Evolutionary conservation across 1,140 invertebrate genomes (phyloP), one percentile per base, ranked within the genome.

Genomic region (Saccostrea cuccullata): DNA sequence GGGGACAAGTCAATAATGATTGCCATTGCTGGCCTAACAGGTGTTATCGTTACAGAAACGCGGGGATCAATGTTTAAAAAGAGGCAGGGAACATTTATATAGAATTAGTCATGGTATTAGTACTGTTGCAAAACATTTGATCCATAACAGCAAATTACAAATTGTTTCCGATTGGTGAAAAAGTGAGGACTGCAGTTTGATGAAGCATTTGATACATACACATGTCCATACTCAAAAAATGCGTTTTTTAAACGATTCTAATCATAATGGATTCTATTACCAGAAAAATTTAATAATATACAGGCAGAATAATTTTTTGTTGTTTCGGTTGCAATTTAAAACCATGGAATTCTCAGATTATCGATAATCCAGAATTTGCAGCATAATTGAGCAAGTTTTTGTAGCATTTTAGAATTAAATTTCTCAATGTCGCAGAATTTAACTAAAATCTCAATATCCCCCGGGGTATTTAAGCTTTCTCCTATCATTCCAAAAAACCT

Each of bases 381-480:
- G 70, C 11, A 77, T 77, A 77, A 77, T 77, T 77, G 26, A 77
- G 26, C 26, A 64, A 20, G 15, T 64, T 64, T n/a, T n/a, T 64
- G 58, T 20, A 20, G 15, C n/a, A 77, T 36, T 15, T 30, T 11
- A 5, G 70, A 77, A 26, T 77, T 77, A 36, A 15, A 77, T 77
- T 77, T 77, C 70, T 30, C 70, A 77, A 77, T 77, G 70, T 77
- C 70, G 26, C 23, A 77, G 70, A 77, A 67, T 77, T 77, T 77
- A 77, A 77, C 70, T 77, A 77, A 77, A 77, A 77, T 30, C 70
- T 77, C 26, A 77, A 77, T 77, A 77, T 77, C 70, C 70, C 70
- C 30, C 70, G 30, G 70, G 70, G 30, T 77, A 77, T 77, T 26
- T 36, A 15, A 77, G 26, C 26, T 77, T 77, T 36, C 26, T 77